phyloP scores from a whole-genome alignment of 1,140 invertebrate genomes.

The Maniola jurtina region DNA sequence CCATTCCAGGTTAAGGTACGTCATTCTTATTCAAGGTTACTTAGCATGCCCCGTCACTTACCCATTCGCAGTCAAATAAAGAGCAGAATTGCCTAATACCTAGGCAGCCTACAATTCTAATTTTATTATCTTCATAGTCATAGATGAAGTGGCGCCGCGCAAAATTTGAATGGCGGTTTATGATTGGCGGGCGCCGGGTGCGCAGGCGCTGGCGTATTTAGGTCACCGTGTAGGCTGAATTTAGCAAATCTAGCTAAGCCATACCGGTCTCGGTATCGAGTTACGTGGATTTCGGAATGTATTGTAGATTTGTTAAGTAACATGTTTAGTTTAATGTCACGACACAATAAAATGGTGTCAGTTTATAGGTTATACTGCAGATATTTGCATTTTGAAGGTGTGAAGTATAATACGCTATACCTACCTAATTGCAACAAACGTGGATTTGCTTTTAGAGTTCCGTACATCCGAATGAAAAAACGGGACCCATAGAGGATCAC shows the following conservation, averaged over 20 bases:
- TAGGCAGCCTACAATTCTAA: constrained; percentile 40
- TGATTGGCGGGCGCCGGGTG: constrained; percentile 70
- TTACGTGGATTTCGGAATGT: constrained; percentile 38
- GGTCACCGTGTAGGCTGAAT: constrained; percentile 69
- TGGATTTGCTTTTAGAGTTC: background rate
- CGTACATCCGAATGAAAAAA: no score
- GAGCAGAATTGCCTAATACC: constrained; percentile 47
- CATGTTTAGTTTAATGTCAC: constrained; percentile 18
- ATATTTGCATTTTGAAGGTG: constrained; percentile 14
- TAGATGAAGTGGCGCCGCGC: constrained; percentile 61
- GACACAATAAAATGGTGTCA: constrained; percentile 18
- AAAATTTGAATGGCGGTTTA: constrained; percentile 59
- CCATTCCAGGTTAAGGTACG: no score
- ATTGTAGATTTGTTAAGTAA: constrained; percentile 30
- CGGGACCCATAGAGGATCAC: no score
- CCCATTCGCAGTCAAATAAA: constrained; percentile 28
- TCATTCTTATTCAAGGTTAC: constrained; percentile 7
- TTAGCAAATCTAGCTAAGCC: constrained; percentile 43
- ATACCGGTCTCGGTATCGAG: constrained; percentile 23
- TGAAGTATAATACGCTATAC: constrained; percentile 3
- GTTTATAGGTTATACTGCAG: constrained; percentile 10
- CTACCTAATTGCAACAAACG: background rate
- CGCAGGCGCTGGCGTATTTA: constrained; percentile 65
- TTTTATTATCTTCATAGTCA: constrained; percentile 44
- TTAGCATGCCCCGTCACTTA: constrained; percentile 5